phyloP scores from a whole-genome alignment of 2,113 vertebrate genomes.

The Tenrec ecaudatus region DNA sequence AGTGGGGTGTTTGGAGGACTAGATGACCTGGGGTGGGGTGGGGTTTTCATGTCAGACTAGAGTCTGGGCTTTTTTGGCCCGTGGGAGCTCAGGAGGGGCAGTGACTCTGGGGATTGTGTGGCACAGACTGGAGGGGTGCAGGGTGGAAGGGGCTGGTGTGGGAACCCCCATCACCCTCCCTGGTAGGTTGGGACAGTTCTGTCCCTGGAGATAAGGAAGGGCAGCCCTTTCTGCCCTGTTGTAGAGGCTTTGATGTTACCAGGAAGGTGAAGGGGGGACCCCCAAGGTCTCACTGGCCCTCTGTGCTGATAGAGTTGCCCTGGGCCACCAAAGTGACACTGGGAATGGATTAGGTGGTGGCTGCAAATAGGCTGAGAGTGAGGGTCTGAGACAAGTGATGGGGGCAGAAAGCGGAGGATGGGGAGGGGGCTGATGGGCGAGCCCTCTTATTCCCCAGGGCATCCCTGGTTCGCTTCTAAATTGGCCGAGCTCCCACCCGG shows the following conservation, averaged over 20 bases:
- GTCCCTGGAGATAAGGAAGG: slow-evolving; percentile 2
- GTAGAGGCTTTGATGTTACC: neutral
- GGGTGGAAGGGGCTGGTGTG: fast-evolving
- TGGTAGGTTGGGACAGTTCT: neutral
- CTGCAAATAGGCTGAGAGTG: neutral
- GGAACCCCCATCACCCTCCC: neutral
- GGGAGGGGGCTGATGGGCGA: neutral
- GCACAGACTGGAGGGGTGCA: neutral
- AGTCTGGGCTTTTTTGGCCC: neutral
- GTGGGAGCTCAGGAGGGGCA: neutral
- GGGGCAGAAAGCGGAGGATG: no score
- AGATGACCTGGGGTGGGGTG: no score
- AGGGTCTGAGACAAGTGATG: neutral
- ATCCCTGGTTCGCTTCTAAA: neutral
- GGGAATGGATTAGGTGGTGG: neutral
- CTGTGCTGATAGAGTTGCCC: neutral
- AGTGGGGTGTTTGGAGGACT: neutral
- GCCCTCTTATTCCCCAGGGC: neutral
- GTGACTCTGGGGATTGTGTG: neutral
- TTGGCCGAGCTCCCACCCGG: neutral
- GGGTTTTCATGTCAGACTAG: neutral
- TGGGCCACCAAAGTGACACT: neutral
- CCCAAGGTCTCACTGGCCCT: neutral
- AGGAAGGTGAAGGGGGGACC: neutral
- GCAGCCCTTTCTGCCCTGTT: neutral